Conservation (phyloP, 2,888 invertebrate species). For the Aphodius granarius region DNA sequence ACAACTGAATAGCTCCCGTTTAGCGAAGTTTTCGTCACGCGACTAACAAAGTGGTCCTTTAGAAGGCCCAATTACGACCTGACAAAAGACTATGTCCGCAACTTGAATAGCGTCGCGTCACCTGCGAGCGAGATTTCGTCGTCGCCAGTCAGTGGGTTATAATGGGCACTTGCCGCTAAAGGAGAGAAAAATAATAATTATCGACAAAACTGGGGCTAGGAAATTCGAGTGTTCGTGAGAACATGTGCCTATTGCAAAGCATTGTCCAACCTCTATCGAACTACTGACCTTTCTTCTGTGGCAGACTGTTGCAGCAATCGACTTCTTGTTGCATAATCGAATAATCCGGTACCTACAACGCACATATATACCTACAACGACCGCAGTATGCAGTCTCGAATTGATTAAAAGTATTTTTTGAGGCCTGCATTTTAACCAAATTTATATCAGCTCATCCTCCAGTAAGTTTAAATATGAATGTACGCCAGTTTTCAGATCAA, state of each 20-base stretch:
- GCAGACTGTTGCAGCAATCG: slow-evolving; percentile 30
- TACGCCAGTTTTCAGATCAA: too few species aligned
- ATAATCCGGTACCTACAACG: slow-evolving; percentile 10
- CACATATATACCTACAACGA: neutral
- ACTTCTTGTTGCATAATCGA: slow-evolving; percentile 26
- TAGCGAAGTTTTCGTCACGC: neutral
- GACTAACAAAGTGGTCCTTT: neutral
- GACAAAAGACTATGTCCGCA: neutral
- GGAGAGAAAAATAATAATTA: neutral
- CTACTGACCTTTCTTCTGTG: slow-evolving; percentile 46
- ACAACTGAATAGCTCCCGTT: neutral
- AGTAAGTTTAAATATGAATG: too few species aligned
- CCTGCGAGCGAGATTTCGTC: neutral
- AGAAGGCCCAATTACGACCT: neutral
- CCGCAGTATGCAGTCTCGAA: neutral
- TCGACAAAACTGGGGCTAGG: neutral
- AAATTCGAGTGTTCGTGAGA: slow-evolving; percentile 35
- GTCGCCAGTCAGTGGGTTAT: neutral
- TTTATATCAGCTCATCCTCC: too few species aligned
- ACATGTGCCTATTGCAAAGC: slow-evolving; percentile 39
- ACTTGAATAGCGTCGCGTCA: neutral
- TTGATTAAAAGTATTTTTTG: neutral
- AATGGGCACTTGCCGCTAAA: neutral
- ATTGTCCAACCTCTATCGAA: slow-evolving; percentile 45
- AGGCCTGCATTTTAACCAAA: too few species aligned